phyloP scores from a whole-genome alignment of 2,113 vertebrate genomes.

The Cololabis saira region DNA sequence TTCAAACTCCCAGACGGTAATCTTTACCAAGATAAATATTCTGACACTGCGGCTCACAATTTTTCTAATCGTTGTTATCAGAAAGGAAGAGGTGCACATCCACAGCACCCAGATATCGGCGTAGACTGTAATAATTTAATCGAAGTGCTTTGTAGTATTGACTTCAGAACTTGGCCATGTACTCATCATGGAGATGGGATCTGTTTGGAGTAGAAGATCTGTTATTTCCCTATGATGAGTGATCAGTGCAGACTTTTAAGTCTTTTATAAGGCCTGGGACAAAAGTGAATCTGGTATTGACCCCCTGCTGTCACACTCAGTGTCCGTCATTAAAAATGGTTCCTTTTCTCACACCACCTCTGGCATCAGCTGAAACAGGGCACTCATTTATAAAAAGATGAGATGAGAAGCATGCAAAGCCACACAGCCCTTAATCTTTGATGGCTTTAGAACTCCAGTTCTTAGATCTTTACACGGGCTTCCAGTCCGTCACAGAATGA shows the following conservation, averaged over 20 bases:
- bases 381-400: no score
- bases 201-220: slow-evolving; percentile 33
- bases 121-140: slow-evolving; percentile 30
- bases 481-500: no score
- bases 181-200: slow-evolving; percentile 36
- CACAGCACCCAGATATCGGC: not conserved
- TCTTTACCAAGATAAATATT: slow-evolving; percentile 46
- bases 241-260: slow-evolving; percentile 38
- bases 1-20: slow-evolving; percentile 26
- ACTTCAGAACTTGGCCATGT: slow-evolving; percentile 27
- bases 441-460: slow-evolving; percentile 41
- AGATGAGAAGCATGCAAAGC: slow-evolving; percentile 4
- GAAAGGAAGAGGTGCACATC: slow-evolving; percentile 26
- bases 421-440: slow-evolving; percentile 47
- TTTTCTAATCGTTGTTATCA: slow-evolving; percentile 38
- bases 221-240: slow-evolving; percentile 46
- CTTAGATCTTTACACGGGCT: no score
- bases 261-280: slow-evolving; percentile 38
- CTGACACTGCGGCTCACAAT: slow-evolving; percentile 29
- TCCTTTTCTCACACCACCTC: slow-evolving; percentile 12
- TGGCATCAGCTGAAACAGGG: slow-evolving; percentile 26
- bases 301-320: slow-evolving; percentile 31
- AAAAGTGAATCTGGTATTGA: slow-evolving; percentile 40
- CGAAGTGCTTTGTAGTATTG: slow-evolving; percentile 21
- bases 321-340: slow-evolving; percentile 30